phyloP scores from a whole-genome alignment of 2,797 vertebrate species.

The Tadarida brasiliensis region DNA sequence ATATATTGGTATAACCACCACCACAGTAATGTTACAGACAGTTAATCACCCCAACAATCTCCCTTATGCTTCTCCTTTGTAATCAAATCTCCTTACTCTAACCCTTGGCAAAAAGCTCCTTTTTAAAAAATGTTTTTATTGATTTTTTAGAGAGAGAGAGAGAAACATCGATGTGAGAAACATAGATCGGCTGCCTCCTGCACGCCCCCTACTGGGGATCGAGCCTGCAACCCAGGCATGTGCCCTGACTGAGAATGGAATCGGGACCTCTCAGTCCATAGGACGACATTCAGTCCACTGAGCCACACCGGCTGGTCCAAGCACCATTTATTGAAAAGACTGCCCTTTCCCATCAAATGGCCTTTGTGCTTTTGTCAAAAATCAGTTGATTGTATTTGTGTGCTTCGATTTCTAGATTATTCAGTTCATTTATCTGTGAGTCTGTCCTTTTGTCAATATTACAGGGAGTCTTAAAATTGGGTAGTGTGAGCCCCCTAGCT shows the following conservation, averaged over 20 bases:
- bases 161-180: no score
- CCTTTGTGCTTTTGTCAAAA: no score
- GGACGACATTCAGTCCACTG: no score
- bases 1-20: not conserved
- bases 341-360: no score
- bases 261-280: no score
- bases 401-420: not conserved
- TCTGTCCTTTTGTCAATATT: not conserved
- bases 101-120: not conserved
- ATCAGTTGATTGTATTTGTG: not conserved
- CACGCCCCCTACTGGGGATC: no score
- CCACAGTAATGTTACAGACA: not conserved
- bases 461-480: not conserved
- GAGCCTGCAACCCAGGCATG: no score
- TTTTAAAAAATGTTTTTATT: not conserved
- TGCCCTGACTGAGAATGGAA: no score
- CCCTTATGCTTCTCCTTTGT: not conserved
- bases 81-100: not conserved
- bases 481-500: not conserved
- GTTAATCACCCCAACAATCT: not conserved
- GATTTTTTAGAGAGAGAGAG: not conserved
- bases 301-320: no score
- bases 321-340: no score
- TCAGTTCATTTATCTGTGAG: not conserved
- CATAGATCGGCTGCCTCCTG: no score